phyloP scores from a whole-genome alignment of 2,797 vertebrate species.

The Sebastes kiyomatsui region DNA sequence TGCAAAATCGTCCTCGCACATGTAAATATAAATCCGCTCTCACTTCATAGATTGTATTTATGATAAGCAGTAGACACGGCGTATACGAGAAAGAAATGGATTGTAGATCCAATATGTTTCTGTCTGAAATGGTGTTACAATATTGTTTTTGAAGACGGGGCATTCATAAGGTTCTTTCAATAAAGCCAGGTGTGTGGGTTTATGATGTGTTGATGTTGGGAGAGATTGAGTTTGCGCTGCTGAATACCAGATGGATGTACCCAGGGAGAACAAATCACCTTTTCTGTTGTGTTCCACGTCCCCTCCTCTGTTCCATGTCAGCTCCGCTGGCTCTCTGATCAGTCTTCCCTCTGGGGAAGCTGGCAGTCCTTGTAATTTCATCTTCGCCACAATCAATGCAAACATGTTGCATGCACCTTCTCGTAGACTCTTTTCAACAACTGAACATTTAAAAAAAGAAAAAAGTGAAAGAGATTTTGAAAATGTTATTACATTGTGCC shows the following conservation, averaged over 20 bases:
- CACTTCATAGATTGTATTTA: conserved; percentile 73
- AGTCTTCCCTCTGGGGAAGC: conserved; percentile 72
- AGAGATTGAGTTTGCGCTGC: conserved; percentile 84
- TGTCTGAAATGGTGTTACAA: conserved; percentile 79
- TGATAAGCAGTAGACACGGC: conserved; percentile 74
- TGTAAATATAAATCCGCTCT: conserved; percentile 72
- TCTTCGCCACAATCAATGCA: conserved; percentile 78
- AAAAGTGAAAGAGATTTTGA: conserved; percentile 43
- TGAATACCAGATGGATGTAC: conserved; percentile 84
- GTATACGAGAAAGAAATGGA: conserved; percentile 72
- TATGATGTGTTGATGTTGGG: conserved; percentile 86
- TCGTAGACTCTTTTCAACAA: conserved; percentile 51
- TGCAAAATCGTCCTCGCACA: conserved; percentile 39
- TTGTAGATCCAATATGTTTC: conserved; percentile 80
- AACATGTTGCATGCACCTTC: conserved; percentile 67
- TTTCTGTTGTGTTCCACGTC: conserved; percentile 75
- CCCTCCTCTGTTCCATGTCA: conserved; percentile 74
- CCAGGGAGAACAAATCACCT: conserved; percentile 82
- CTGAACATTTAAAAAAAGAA: conserved; percentile 45
- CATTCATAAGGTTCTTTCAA: conserved; percentile 83
- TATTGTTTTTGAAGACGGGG: conserved; percentile 81
- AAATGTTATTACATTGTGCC: conserved; percentile 55
- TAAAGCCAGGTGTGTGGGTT: conserved; percentile 83
- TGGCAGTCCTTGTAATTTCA: conserved; percentile 78
- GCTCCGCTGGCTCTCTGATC: conserved; percentile 77